Evolutionary conservation across 2,113 vertebrate genomes (phyloP).

Genomic region (Pachycephala philippinensis): DNA sequence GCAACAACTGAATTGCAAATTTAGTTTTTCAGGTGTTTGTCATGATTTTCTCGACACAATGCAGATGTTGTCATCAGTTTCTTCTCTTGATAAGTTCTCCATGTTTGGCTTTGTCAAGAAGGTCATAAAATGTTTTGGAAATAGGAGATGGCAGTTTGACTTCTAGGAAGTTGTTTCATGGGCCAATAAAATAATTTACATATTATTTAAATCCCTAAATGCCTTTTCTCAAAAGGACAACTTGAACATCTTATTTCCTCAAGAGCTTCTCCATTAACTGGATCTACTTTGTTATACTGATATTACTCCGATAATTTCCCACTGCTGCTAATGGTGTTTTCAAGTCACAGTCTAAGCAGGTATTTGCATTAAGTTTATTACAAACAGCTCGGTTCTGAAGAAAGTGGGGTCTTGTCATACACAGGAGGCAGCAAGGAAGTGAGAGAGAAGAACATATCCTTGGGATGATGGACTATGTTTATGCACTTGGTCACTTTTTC

Average conservation of each 20-base stretch:
- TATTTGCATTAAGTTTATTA: not conserved
- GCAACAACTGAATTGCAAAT: not conserved
- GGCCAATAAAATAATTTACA: not conserved
- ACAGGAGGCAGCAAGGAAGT: not conserved
- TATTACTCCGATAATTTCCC: not conserved
- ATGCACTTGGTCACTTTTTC: not conserved
- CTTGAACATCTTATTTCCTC: not conserved
- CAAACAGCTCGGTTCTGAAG: not conserved
- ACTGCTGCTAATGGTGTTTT: not conserved
- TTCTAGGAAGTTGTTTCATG: not conserved
- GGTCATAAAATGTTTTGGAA: not conserved
- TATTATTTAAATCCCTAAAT: not conserved
- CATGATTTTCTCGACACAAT: not conserved
- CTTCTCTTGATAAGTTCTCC: not conserved
- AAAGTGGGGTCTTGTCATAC: not conserved
- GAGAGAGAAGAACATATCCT: not conserved
- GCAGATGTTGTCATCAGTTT: not conserved
- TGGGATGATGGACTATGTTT: not conserved
- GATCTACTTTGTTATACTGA: not conserved
- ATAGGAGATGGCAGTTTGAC: not conserved
- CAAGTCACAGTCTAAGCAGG: not conserved
- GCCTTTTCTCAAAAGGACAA: not conserved
- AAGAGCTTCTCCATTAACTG: not conserved
- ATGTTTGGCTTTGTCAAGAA: not conserved
- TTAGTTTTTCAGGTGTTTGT: not conserved